Base-by-base conservation (phyloP, 2,888 invertebrate genomes). In the Deilephila elpenor region DNA sequence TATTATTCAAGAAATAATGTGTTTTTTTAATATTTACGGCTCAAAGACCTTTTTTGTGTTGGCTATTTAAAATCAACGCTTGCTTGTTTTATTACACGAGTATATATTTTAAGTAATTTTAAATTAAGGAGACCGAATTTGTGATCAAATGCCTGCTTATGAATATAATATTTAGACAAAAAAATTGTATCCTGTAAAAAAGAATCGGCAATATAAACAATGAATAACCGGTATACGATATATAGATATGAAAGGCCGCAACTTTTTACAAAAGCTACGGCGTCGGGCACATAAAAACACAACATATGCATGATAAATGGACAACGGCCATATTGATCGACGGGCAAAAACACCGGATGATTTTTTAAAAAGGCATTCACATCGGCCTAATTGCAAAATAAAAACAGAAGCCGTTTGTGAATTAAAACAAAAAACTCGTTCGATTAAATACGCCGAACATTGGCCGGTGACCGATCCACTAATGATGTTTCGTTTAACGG, bases 401-500 rank as follows among this genome's bases (percentile, higher is more conserved):
- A 67, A 67, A 67, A 67, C 67, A 67, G 44, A 67, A 67, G 25
- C 67, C 67, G 25, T 67, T 44, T 51, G 51, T 51, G 67, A 67
- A 67, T 67, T 67, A 67, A 72, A 34, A 56, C 34, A 72, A 67
- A 72, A 53, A 56, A 19, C 56, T 17, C 56, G 64, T 67, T 6
- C 70, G 59, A 73, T 71, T 61, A 73, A 71, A 73, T 61, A 61
- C 61, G 32, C 59, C 25, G 73, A 73, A 62, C 62, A 70, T 51
- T 71, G 73, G 53, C 70, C 53, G 73, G 59, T 88, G 88, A 88
- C 86, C 85, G 86, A 80, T 78, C 75, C 79, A 84, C 87, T 89
- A 90, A 91, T 88, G 88, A 89, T 86, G 86, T 88, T 85, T 83
- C 87, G 84, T 89, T 91, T 89, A 89, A 88, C 88, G 86, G 86